phyloP scores from a whole-genome alignment of 2,797 vertebrate species.

The Chromobotia macracanthus region DNA sequence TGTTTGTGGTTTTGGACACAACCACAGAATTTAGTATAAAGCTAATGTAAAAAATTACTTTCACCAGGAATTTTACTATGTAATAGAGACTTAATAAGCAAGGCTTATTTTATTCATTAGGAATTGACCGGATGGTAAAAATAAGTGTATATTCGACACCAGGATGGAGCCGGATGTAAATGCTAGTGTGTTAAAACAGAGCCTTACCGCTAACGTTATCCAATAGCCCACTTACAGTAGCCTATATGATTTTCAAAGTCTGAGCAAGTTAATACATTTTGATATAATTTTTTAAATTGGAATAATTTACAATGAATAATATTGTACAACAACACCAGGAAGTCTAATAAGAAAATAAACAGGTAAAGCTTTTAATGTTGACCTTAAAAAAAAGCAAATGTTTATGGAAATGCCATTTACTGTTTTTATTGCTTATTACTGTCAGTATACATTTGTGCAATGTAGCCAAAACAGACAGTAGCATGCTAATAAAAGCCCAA shows the following conservation, averaged over 20 bases:
- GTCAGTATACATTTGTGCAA: not conserved
- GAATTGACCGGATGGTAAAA: no score
- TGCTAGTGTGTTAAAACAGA: no score
- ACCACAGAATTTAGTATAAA: no score
- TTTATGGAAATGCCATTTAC: not conserved
- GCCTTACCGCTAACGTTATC: no score
- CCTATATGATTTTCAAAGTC: no score
- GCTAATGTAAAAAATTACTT: no score
- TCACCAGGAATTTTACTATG: not conserved
- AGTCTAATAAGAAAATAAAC: not conserved
- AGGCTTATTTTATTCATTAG: no score
- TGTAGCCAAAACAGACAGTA: constrained; percentile 9
- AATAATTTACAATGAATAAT: not conserved
- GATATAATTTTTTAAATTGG: not conserved
- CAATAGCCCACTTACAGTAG: no score
- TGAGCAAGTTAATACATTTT: no score
- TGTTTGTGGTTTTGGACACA: not conserved
- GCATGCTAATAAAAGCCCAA: constrained; percentile 5
- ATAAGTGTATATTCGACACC: no score
- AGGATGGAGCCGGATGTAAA: no score
- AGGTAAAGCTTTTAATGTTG: not conserved
- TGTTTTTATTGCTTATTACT: constrained; percentile 19
- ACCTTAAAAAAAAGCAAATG: not conserved
- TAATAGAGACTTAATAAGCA: no score
- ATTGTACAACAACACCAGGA: not conserved